phyloP scores from a whole-genome alignment of 2,113 vertebrate species.

The Menidia beryllina region DNA sequence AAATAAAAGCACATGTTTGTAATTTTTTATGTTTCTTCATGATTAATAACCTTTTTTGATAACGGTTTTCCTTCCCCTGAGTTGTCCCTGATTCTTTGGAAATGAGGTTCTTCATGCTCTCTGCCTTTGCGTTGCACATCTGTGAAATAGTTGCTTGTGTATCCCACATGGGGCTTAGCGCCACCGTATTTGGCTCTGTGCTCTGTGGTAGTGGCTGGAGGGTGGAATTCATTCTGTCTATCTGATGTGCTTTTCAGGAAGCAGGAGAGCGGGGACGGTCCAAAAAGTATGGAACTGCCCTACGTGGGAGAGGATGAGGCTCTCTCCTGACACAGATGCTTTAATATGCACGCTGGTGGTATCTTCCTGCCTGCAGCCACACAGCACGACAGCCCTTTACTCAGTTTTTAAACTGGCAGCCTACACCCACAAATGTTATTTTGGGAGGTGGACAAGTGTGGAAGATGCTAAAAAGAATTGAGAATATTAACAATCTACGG shows the following conservation, averaged over 20 bases:
- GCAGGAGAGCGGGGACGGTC: constrained; percentile 88
- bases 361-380: constrained; percentile 39
- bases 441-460: constrained; percentile 26
- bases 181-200: neutral
- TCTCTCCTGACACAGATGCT: constrained; percentile 84
- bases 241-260: constrained; percentile 84
- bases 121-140: constrained; percentile 26
- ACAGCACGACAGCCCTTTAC: constrained; percentile 65
- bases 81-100: neutral
- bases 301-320: constrained; percentile 88
- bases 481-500: constrained; percentile 13
- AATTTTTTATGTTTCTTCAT: neutral
- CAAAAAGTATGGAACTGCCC: constrained; percentile 85
- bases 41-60: neutral
- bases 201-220: neutral
- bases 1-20: constrained; percentile 7
- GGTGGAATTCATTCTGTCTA: constrained; percentile 11
- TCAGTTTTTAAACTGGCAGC: constrained; percentile 41
- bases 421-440: constrained; percentile 12
- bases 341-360: constrained; percentile 21
- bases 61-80: too few species aligned
- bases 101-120: constrained; percentile 4
- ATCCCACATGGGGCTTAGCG: constrained; percentile 20
- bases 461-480: constrained; percentile 1
- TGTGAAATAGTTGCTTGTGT: constrained; percentile 12